Evolutionary conservation across 30 jellyfish, hydroid and myxozoan species (phyloP), one percentile per base, ranked within the genome.

Genomic region (Aurelia aurita complex sp. Pacific): DNA sequence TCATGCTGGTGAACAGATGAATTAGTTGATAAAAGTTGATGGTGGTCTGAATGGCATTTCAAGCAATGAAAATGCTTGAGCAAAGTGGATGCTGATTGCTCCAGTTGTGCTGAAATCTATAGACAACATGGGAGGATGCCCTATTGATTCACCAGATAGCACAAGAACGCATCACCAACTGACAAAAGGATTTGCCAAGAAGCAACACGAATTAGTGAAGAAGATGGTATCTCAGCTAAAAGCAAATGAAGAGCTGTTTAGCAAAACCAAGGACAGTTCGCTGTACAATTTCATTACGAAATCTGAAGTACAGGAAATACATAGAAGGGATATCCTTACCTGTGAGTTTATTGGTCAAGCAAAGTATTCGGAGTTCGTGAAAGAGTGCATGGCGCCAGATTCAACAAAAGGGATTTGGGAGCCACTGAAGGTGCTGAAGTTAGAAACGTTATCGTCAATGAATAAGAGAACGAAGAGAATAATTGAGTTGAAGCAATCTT

Each of bases 1-100:
- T 57, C 74, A 80, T 68, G 90, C 73, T 10, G 74, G 81, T 23
- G 90, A 80, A 57, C 90, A 80, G 64, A 83, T 80, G 73, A 80
- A 1, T 83, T 42, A 35, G 65, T 15, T 55, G 33, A 35, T 79
- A 67, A 79, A 60, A 67, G 46, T 79, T 43, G 15, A 63, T 33
- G 79, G 88, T 6, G 68, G 88, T 33, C 50, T 79, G 23, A 32
- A 17, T 43, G 88, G 88, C 12, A 62, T 40, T 60, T 34, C 80
- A 23, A 32, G 35, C 80, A 63, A 64, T 13, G 68, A 18, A 32
- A 79, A 79, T 62, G 80, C 85, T 7, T 13, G 85, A 53, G 13
- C 50, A 42, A 50, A 67, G 46, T 76, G 18, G 40, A 60, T 79
- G 36, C 80, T 62, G 10, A 79, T 23, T 23, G 29, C 29, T 23